Conservation (phyloP, 1,140 invertebrate genomes). For the Zaprionus camerounensis region DNA sequence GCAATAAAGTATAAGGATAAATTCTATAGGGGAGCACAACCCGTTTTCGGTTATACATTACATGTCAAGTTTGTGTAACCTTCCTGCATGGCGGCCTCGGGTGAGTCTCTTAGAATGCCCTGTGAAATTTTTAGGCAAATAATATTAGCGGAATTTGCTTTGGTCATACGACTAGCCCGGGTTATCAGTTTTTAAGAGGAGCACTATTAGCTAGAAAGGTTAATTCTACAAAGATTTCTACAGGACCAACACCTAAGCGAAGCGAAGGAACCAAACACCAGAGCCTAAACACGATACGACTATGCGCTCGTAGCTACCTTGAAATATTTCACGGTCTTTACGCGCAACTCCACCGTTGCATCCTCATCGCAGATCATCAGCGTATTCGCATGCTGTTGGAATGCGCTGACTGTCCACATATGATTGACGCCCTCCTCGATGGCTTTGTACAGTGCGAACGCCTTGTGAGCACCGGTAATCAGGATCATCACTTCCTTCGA, state of each 20-base stretch:
- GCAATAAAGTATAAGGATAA: not conserved
- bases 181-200: not conserved
- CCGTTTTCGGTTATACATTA: slow-evolving; percentile 49
- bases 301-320: slow-evolving; percentile 88
- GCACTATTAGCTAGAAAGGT: slow-evolving; percentile 1
- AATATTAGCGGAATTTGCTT: slow-evolving; percentile 38
- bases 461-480: slow-evolving; percentile 98
- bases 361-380: slow-evolving; percentile 99
- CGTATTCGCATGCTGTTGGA: slow-evolving; percentile 96
- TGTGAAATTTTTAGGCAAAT: slow-evolving; percentile 49
- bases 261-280: slow-evolving; percentile 9
- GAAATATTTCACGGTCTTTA: slow-evolving; percentile 99
- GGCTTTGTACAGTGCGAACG: slow-evolving; percentile 97
- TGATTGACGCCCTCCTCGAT: slow-evolving; percentile 97
- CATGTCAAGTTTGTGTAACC: slow-evolving; percentile 47
- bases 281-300: slow-evolving; percentile 7
- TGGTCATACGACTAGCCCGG: slow-evolving; percentile 9
- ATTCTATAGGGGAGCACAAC: slow-evolving; percentile 1
- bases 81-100: slow-evolving; percentile 45
- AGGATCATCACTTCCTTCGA: slow-evolving; percentile 98
- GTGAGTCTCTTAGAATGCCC: slow-evolving; percentile 69
- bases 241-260: slow-evolving; percentile 30
- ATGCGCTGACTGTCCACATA: slow-evolving; percentile 99
- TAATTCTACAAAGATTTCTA: slow-evolving; percentile 9
- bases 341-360: slow-evolving; percentile 97